phyloP scores from a whole-genome alignment of 2,888 invertebrate species.

The Margaritifera margaritifera region DNA sequence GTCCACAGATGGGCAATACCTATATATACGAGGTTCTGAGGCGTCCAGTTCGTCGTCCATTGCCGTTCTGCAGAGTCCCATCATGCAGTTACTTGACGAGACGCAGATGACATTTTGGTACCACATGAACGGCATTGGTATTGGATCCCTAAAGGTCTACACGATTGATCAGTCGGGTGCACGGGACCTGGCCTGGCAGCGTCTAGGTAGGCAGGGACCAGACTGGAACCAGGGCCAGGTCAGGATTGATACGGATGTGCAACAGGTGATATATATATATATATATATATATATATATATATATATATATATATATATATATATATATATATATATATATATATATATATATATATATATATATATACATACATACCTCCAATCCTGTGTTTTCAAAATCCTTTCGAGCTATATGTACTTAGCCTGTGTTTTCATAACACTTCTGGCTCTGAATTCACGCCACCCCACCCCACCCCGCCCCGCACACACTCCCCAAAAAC shows the following conservation, averaged over 20 bases:
- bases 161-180: background rate
- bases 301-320: too few species aligned
- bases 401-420: too few species aligned
- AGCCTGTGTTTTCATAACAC: too few species aligned
- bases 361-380: too few species aligned
- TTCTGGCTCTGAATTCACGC: too few species aligned
- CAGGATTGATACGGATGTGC: background rate
- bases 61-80: constrained; percentile 4
- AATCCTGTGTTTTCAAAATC: too few species aligned
- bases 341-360: too few species aligned
- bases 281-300: too few species aligned
- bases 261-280: background rate
- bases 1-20: constrained; percentile 9
- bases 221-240: background rate
- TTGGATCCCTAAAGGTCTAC: constrained; percentile 6
- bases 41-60: background rate
- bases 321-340: too few species aligned
- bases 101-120: constrained; percentile 13
- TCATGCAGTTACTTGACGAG: background rate
- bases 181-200: background rate
- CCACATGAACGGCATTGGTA: constrained; percentile 13
- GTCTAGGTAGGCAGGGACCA: constrained; percentile 1
- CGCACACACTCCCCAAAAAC: too few species aligned
- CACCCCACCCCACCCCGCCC: too few species aligned
- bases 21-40: constrained; percentile 9